Base-by-base conservation (phyloP, 2,888 invertebrate genomes). In the Anticlea derivata region DNA sequence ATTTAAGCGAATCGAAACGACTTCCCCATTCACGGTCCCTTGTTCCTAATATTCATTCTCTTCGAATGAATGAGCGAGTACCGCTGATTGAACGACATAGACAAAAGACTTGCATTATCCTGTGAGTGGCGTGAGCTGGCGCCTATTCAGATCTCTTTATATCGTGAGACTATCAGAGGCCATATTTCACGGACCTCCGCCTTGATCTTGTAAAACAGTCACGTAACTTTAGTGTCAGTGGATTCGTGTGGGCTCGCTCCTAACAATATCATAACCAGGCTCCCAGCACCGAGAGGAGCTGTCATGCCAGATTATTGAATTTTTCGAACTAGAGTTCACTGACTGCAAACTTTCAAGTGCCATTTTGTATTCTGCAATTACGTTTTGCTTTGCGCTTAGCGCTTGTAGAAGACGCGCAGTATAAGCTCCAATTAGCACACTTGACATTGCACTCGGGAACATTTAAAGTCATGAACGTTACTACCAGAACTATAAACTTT, bases 181-280 rank as follows among this genome's bases (percentile, higher is more conserved):
- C 66, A 78, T 80, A 78, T 80, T 73, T 80, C 73, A 74, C 63
- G 64, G 68, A 59, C 62, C 61, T 64, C 58, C 59, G 60, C 58
- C 65, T 63, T 65, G 60, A 75, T 80, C 72, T 66, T 66, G 75
- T 71, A 83, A 80, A 79, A 75, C 75, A 74, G 83, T 82, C 83
- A 83, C 83, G 82, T 83, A 76, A 70, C 71, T 75, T 79, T 78
- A 80, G 78, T 78, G 75, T 74, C 77, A 65, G 78, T 78, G 76
- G 74, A 71, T 72, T 70, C 60, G 65, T 60, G 62, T 66, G 72
- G 70, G 65, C 65, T 55, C 56, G 66, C 63, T 70, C 66, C 70
- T 78, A 74, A 78, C 78, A 80, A 81, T 81, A 78, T 81, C 78
- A 79, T 81, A 82, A 80, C 74, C 70, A 70, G 66, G 62, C 65